A percentile compares a stretch with the other conserved stretches of the same genome.
Conservation (phyloP, 1,140 invertebrate species). For the Acromyrmex echinatior region DNA sequence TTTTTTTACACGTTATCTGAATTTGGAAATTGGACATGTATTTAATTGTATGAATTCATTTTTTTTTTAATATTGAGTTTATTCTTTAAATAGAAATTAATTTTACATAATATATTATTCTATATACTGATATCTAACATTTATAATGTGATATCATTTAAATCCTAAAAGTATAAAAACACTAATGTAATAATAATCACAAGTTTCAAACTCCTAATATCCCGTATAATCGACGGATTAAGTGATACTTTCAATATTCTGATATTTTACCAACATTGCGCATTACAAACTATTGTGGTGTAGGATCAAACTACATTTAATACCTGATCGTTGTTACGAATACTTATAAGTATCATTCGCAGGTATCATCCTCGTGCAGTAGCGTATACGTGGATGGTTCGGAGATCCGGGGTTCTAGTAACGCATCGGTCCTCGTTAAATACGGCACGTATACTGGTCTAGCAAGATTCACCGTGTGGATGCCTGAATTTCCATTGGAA, state of each 20-base stretch:
- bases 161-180: neutral
- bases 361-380: constrained; percentile 98
- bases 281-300: neutral
- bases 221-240: neutral
- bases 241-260: neutral
- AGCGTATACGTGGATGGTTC: constrained; percentile 98
- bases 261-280: neutral
- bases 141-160: neutral
- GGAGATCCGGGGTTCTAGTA: constrained; percentile 97
- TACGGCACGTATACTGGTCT: constrained; percentile 96
- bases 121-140: neutral
- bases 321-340: neutral
- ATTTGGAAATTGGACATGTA: neutral
- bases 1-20: neutral
- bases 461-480: constrained; percentile 97
- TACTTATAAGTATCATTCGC: constrained; percentile 37
- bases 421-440: constrained; percentile 97
- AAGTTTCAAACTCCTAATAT: constrained; percentile 14
- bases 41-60: neutral
- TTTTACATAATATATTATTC: neutral
- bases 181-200: neutral
- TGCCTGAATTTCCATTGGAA: constrained; percentile 97
- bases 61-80: neutral
- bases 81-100: neutral
- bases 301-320: constrained; percentile 31